Percentiles rank a stretch among this genome's conserved stretches.
Evolutionary conservation across 64 coral and sea anemone genomes (phyloP).

Genomic region (Montipora cactus): DNA sequence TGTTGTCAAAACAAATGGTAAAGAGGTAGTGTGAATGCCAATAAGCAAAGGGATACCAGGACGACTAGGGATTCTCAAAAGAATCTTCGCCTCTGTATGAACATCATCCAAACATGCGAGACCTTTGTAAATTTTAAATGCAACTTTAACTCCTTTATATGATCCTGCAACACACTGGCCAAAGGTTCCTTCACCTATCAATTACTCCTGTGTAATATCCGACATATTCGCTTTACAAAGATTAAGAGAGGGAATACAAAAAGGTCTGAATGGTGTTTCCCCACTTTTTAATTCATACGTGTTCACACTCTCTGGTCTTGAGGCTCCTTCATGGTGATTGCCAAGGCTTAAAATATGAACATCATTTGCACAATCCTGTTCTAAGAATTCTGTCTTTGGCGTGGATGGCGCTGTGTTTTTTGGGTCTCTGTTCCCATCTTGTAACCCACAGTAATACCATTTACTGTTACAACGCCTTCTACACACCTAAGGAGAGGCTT

Average conservation of each 20-base stretch:
- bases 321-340: too few relatives aligned
- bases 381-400: too few relatives aligned
- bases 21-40: constrained; percentile 10
- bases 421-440: too few relatives aligned
- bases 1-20: constrained; percentile 55
- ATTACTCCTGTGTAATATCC: not conserved
- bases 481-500: too few relatives aligned
- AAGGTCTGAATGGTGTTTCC: not conserved
- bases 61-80: constrained; percentile 59
- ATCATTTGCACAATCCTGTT: too few relatives aligned
- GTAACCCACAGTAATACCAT: too few relatives aligned
- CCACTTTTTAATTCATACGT: too few relatives aligned
- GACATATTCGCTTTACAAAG: constrained; percentile 22
- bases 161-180: constrained; percentile 60
- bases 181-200: constrained; percentile 73
- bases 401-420: too few relatives aligned
- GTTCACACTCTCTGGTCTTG: too few relatives aligned
- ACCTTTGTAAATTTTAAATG: constrained; percentile 67
- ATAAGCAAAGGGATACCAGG: constrained; percentile 66
- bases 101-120: constrained; percentile 2
- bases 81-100: constrained; percentile 53
- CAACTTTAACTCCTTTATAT: constrained; percentile 43
- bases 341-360: too few relatives aligned
- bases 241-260: constrained; percentile 48
- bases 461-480: too few relatives aligned